Percentiles rank a stretch among this genome's conserved stretches.
Conservation (phyloP, 2,113 vertebrate species). For the Lynx canadensis region DNA sequence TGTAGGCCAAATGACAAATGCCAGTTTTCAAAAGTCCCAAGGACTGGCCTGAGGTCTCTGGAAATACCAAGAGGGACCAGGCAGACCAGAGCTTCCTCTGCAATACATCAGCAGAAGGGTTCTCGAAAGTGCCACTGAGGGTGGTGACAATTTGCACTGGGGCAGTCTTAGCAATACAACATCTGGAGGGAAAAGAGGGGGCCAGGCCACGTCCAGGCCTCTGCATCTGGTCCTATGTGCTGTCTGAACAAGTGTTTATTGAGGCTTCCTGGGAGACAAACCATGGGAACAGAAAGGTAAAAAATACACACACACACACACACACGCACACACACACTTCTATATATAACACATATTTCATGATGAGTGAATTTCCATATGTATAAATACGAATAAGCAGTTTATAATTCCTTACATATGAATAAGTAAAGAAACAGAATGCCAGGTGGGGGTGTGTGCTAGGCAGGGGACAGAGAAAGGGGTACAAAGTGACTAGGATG, state of each 20-base stretch:
- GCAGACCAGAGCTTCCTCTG: neutral
- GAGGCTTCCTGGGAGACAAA: neutral
- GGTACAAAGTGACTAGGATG: neutral
- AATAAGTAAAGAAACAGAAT: neutral
- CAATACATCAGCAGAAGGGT: neutral
- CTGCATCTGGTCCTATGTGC: neutral
- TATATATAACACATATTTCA: neutral
- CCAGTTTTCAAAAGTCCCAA: neutral
- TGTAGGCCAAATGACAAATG: neutral
- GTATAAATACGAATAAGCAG: neutral
- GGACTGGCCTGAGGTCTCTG: neutral
- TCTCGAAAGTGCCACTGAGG: fast-evolving
- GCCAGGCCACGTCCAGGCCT: neutral
- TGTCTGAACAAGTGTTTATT: neutral
- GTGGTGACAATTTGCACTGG: neutral
- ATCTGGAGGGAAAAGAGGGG: neutral
- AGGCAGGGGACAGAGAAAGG: neutral
- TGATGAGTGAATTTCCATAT: neutral
- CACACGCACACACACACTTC: neutral
- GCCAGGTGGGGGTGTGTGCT: neutral
- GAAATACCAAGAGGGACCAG: neutral
- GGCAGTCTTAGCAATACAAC: neutral
- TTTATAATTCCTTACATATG: neutral
- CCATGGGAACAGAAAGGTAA: fast-evolving
- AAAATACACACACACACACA: neutral